Evolutionary conservation across 2,113 vertebrate genomes (phyloP), one percentile per base, ranked within the genome.

Genomic region (Xerus inauris): DNA sequence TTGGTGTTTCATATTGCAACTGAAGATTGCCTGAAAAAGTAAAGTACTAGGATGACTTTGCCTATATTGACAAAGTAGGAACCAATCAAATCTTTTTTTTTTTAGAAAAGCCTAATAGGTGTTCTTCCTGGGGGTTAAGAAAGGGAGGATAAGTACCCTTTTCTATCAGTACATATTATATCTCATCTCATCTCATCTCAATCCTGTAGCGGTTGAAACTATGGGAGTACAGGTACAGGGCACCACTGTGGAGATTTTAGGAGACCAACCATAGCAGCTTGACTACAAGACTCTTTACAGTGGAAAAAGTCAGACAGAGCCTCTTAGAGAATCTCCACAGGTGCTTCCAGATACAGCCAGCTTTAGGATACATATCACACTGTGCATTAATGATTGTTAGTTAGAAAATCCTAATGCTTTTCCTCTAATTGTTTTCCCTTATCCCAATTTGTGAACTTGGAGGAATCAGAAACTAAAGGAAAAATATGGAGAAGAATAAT

Each of bases 241-340:
- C 7, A 8, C 22, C 8, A 30, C 26, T 38, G 65, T 11, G 9
- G 20, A 72, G 14, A 35, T 9, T 35, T 40, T 13, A 19, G 49
- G 47, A 8, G 38, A 35, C 22, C 3, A 28, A 47, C 1, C 13
- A 17, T 14, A 30, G 24, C 16, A 9, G 1, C 6, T 62, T 8
- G 32, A 22, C 35, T 2, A 12, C 28, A 82, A 24, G 16, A 28
- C 9, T 8, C 14, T 38, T 9, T 7, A 5, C 24, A 45, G 20
- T 14, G 8, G 3, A 20, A 35, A 26, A 38, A 20, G 19, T n/a
- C 8, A n/a, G 5, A 3, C 8, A 3, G 51, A 17, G 22, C 6
- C 59, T 28, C 8, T 12, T n/a, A 20, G 75, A 42, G 11, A n/a
- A 30, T 0, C 14, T 28, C 32, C 47, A n/a, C 3, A 30, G 26